Evolutionary conservation across 2,888 invertebrate genomes (phyloP), one percentile per base, ranked within the genome.

Genomic region (Mythimna lalbum): DNA sequence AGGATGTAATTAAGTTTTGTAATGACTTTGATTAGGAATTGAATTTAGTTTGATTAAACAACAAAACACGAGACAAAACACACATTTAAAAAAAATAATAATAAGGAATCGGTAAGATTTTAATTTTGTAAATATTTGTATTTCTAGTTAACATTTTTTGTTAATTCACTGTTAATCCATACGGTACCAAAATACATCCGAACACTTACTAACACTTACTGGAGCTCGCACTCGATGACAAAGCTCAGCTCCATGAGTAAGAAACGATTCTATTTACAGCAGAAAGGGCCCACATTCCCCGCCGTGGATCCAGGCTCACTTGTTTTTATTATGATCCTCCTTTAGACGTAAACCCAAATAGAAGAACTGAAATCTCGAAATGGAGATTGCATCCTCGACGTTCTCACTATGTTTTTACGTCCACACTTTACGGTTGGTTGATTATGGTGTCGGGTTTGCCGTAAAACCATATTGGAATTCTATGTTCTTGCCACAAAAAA

Each of bases 221-320:
- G 33, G 21, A 23, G 17, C n/a, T 53, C 62, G 36, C 47, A 59
- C 50, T 65, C 62, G 76, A 84, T 83, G 80, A 82, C 82, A 74
- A 80, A 73, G 76, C 68, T 66, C 36, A 73, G 76, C 68, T 66
- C 36, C 67, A 69, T 78, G 75, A 81, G 73, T 79, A 79, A 81
- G 79, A 71, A 73, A 60, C 73, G 66, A 68, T 81, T 87, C 86
- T 87, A 87, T 87, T 83, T 84, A 69, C 78, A 85, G 86, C 87
- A 76, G 74, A 83, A 86, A 84, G 83, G 87, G 78, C 74, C 75
- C 79, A 82, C 87, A 89, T 90, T 88, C 90, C 81, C 88, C 87
- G 90, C 83, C 90, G 79, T 68, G 70, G 71, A 82, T 83, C 82
- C 78, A 70, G 71, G 62, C 66, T 76, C 77, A 69, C 81, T 85